Evolutionary conservation across 1,140 invertebrate species (phyloP).

Genomic region (Antheraea pernyi): DNA sequence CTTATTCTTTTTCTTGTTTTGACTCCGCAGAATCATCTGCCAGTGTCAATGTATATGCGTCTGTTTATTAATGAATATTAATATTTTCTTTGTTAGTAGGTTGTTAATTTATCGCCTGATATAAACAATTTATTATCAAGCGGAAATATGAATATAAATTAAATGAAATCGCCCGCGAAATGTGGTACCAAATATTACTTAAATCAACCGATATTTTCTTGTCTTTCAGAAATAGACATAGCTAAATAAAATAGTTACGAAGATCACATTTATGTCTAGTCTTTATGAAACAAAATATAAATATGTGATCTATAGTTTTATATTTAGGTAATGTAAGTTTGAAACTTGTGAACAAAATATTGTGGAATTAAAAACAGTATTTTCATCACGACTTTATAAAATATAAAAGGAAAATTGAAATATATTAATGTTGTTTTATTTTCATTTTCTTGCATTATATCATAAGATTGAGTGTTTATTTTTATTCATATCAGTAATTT

Average conservation of each 20-base stretch:
- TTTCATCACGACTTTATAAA: constrained; percentile 62
- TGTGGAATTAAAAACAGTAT: constrained; percentile 52
- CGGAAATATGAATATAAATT: too few relatives aligned
- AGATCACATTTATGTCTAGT: constrained; percentile 6
- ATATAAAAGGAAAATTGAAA: constrained; percentile 18
- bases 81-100: too few relatives aligned
- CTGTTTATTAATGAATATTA: too few relatives aligned
- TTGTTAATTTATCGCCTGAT: too few relatives aligned
- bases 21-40: too few relatives aligned
- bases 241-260: background rate
- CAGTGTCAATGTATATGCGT: too few relatives aligned
- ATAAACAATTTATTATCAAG: too few relatives aligned
- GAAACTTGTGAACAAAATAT: constrained; percentile 69
- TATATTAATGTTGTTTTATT: constrained; percentile 16
- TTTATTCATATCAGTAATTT: too few relatives aligned
- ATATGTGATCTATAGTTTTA: constrained; percentile 1
- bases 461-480: too few relatives aligned
- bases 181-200: background rate
- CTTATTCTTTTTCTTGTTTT: too few relatives aligned
- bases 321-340: constrained; percentile 3
- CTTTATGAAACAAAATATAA: constrained; percentile 1
- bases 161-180: background rate
- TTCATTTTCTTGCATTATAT: background rate
- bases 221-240: background rate
- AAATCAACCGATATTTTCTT: background rate